These are phyloP conservation scores for Mesaphorura yosii DNA, from an alignment of 1,140 invertebrate species.

Conservation along the genomic window DNA sequence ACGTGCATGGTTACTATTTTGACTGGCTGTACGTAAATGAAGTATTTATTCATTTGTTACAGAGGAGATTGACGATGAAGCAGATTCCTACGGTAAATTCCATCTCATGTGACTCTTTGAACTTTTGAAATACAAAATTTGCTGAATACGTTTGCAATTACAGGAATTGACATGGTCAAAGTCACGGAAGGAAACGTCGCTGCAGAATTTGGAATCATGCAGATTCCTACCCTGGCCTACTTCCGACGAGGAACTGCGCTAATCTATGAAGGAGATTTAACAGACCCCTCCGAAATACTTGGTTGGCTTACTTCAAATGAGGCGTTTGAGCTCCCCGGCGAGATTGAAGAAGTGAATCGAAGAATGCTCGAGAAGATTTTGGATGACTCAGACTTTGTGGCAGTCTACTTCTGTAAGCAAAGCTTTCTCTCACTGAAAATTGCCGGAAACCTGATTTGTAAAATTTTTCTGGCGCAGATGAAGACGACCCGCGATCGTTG, in stretches of 20 bases:
- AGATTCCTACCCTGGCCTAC: conserved; percentile 74
- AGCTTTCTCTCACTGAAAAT: background rate
- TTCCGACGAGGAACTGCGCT: conserved; percentile 77
- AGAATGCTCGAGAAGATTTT: conserved; percentile 89
- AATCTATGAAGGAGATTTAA: conserved; percentile 58
- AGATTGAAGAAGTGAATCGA: conserved; percentile 86
- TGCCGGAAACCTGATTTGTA: background rate
- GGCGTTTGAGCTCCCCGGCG: conserved; percentile 89
- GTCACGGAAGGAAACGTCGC: conserved; percentile 73
- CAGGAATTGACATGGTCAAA: conserved; percentile 82
- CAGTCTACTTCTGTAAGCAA: conserved; percentile 85
- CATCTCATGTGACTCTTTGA: conserved; percentile 1
- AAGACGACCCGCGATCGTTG: conserved; percentile 57
- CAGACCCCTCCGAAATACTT: conserved; percentile 18
- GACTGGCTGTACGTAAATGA: conserved; percentile 16
- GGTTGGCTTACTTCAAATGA: conserved; percentile 86
- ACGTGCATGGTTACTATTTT: no score
- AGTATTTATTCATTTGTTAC: background rate
- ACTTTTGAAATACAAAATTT: background rate
- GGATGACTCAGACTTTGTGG: conserved; percentile 85
- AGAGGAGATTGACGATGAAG: conserved; percentile 89
- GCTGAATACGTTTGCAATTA: conserved; percentile 9
- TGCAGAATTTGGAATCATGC: conserved; percentile 53
- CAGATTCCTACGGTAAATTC: conserved; percentile 63
- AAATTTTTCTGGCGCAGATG: conserved; percentile 46